Percentiles rank a stretch among this genome's conserved stretches.
These are phyloP conservation scores for Willowsia nigromaculata DNA, from an alignment of 2,888 invertebrate genomes.

Conservation along the genomic window DNA sequence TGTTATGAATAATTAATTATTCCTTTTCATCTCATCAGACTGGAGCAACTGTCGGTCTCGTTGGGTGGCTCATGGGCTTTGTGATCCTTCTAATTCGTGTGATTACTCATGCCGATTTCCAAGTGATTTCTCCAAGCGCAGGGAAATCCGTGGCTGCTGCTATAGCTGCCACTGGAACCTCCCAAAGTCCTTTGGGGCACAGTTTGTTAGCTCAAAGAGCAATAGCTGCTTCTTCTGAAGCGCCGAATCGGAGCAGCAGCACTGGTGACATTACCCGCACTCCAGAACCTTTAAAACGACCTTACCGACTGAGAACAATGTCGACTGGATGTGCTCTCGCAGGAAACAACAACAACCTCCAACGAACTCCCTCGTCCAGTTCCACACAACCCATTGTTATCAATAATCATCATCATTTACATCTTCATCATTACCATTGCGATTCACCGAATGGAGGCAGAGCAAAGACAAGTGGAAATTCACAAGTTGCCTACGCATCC, in stretches of 20 bases:
- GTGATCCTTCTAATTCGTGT: conserved; percentile 76
- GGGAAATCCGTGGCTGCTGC: conserved; percentile 44
- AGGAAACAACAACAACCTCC: conserved; percentile 17
- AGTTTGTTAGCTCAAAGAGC: background rate
- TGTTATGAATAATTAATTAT: background rate
- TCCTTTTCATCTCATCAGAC: conserved; percentile 57
- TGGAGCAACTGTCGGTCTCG: conserved; percentile 75
- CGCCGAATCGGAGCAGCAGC: conserved; percentile 45
- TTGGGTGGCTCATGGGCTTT: conserved; percentile 77
- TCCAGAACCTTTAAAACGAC: background rate
- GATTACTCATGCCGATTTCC: conserved; percentile 77
- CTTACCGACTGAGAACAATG: conserved; percentile 6
- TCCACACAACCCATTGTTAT: conserved; percentile 39
- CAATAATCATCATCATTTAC: conserved; percentile 56
- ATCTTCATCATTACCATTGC: conserved; percentile 50
- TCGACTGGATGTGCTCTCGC: conserved; percentile 14
- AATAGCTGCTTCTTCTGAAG: background rate
- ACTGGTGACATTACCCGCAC: conserved; percentile 52
- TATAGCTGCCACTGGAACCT: conserved; percentile 48
- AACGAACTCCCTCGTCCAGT: background rate
- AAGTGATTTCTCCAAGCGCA: conserved; percentile 56
- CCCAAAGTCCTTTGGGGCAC: conserved; percentile 45
- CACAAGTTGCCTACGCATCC: too few species aligned
- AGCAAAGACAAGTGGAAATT: background rate
- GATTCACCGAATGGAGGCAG: background rate